Base-by-base conservation (phyloP, 64 coral and sea anemone genomes). In the Pocillopora verrucosa region DNA sequence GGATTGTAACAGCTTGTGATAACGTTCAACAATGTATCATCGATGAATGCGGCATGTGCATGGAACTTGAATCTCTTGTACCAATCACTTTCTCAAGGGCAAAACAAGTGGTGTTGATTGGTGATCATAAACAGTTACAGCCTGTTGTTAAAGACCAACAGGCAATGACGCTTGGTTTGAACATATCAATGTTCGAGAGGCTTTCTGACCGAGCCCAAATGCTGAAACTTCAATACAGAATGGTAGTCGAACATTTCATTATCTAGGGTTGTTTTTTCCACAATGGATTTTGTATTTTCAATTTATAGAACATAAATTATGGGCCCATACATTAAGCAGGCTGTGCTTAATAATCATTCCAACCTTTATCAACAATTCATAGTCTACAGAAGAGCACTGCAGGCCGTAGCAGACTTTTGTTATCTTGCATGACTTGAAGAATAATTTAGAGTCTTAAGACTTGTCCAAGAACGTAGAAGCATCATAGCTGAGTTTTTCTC, bases 41-140 rank as follows among this genome's bases (percentile, higher is more conserved):
- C 20, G 95, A 98, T 89, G 95, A 98, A 74, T 89, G 89, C 79
- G 95, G 95, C 38, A 98, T 98, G 95, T 91, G 95, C 61, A 89
- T 94, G 69, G 95, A 98, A 61, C 89, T 80, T 57, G 92, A 98
- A 76, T 80, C 88, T 4, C 89, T 98, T n/a, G 92, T 94, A 22
- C 92, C 95, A 3, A 91, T 98, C 64, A 88, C 92, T 75, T 88
- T 82, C 69, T 94, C 80, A 36, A 69, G 75, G 26, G 95, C 95
- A n/a, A 45, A 72, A 11, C 95, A 94, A 77, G 77, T 98, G 12
- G 95, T 98, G 17, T 61, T 98, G 13, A 94, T 98, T 85, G 95
- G 95, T 56, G 95, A 98, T 60, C 95, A 98, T 64, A 98, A 98
- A 41, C 95, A 98, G 60, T 86, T 98, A 7, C 96, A 98, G 56